phyloP scores from a whole-genome alignment of 2,888 invertebrate genomes.

The Cordylochernes scorpioides region DNA sequence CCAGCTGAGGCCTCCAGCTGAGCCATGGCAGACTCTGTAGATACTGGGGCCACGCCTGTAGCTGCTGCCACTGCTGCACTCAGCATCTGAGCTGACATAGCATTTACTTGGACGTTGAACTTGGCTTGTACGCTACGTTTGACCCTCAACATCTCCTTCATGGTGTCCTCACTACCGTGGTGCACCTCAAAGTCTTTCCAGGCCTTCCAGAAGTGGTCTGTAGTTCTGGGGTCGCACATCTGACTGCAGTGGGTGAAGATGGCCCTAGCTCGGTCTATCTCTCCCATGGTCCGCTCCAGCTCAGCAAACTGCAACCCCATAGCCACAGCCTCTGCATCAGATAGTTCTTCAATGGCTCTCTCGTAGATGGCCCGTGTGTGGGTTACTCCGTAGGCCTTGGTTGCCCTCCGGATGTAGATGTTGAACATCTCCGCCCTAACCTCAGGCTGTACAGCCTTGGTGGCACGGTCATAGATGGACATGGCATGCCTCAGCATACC shows the following conservation, averaged over 20 bases:
- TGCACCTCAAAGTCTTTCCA: constrained; percentile 99
- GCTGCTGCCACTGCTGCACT: constrained; percentile 34
- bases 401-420: constrained; percentile 90
- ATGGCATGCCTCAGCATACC: constrained; percentile 91
- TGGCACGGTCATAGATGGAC: constrained; percentile 93
- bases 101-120: constrained; percentile 43
- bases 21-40: no score
- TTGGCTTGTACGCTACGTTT: constrained; percentile 91
- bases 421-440: constrained; percentile 96
- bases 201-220: constrained; percentile 81
- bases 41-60: no score
- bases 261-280: constrained; percentile 86
- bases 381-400: constrained; percentile 87
- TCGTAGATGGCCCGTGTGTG: constrained; percentile 92
- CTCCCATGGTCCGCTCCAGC: constrained; percentile 90
- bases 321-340: constrained; percentile 64
- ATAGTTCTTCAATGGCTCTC: constrained; percentile 76
- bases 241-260: constrained; percentile 95
- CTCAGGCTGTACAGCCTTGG: constrained; percentile 62
- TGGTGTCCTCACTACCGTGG: constrained; percentile 97
- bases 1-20: no score
- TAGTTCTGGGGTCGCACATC: constrained; percentile 84
- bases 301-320: constrained; percentile 93
- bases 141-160: constrained; percentile 91
- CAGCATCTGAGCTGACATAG: constrained; percentile 95